These are phyloP conservation scores for Nephrotoma flavescens DNA, from an alignment of 2,888 invertebrate species.

Conservation along the genomic window DNA sequence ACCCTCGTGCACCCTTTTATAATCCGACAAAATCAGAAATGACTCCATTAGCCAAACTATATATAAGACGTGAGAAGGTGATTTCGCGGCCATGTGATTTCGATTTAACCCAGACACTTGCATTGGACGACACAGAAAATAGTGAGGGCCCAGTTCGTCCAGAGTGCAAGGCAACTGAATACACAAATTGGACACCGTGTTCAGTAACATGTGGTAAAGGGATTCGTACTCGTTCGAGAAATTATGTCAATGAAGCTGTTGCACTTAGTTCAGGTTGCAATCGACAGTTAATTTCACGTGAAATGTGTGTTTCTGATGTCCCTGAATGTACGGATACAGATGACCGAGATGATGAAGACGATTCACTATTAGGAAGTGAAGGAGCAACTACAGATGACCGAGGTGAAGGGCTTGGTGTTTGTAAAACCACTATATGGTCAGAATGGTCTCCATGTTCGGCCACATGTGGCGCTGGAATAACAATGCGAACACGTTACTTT, in stretches of 20 bases:
- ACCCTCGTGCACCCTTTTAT: conserved; percentile 86
- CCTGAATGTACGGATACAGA: conserved; percentile 51
- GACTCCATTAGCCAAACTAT: conserved; percentile 71
- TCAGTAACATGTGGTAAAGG: conserved; percentile 83
- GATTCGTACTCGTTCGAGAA: conserved; percentile 58
- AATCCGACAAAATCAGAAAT: conserved; percentile 51
- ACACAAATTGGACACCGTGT: conserved; percentile 65
- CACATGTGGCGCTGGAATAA: conserved; percentile 66
- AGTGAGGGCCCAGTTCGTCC: conserved; percentile 43
- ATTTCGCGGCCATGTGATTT: conserved; percentile 62
- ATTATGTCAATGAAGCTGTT: conserved; percentile 52
- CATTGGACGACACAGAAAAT: conserved; percentile 50
- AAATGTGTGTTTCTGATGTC: conserved; percentile 72
- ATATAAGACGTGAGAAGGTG: conserved; percentile 58
- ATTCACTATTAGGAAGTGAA: conserved; percentile 27
- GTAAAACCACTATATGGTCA: conserved; percentile 28
- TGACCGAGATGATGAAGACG: conserved; percentile 24
- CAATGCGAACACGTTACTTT: conserved; percentile 60
- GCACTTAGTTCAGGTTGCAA: conserved; percentile 55
- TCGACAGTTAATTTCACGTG: conserved; percentile 67
- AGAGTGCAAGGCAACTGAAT: conserved; percentile 65
- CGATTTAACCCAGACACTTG: conserved; percentile 39
- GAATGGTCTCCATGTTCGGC: conserved; percentile 64
- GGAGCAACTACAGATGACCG: conserved; percentile 23
- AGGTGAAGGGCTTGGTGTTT: conserved; percentile 28